Evolutionary conservation across 1,140 invertebrate genomes (phyloP), one percentile per base, ranked within the genome.

Genomic region (Drosophila repletoides): DNA sequence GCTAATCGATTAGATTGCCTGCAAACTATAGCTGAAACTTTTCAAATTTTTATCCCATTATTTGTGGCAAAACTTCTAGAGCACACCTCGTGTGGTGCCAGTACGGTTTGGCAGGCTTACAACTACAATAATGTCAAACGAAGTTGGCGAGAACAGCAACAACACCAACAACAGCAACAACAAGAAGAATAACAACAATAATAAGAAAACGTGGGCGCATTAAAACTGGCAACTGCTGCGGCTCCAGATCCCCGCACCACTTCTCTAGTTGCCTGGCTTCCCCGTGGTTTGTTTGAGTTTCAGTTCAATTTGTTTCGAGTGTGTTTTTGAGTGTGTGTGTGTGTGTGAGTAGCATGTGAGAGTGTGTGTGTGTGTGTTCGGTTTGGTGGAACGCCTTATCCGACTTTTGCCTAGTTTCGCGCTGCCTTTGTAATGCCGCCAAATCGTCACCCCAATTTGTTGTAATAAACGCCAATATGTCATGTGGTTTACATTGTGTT

Each of bases 391-490:
- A 55, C 49, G 40, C 58, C 56, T 80, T 79, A 79, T 79, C 72
- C 68, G 21, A 68, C 40, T 60, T 64, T 69, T 45, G 61, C 65
- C 61, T 76, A 67, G 65, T 61, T 70, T 72, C 49, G 41, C 48
- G 66, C 43, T 60, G 22, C 38, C 29, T 31, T 66, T 65, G 59
- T 64, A 76, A 70, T 70, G 45, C 61, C 66, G 59, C 60, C 74
- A 88, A 72, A 75, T 81, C 64, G 74, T 72, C 71, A 72, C 76
- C 72, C 68, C 79, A 88, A 81, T 88, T 88, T 88, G 59, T 75
- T 88, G 86, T 75, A 88, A 88, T 88, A 88, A 84, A 77, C 69
- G 76, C 76, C 83, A 88, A 86, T 88, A 81, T 88, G 72, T 86
- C 79, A 81, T 88, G 72, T 41, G 76, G 76, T 72, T 67, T 74